Percentiles rank a stretch among this genome's conserved stretches.
Conservation (phyloP, 2,888 invertebrate species). For the Nomada ruficornis region DNA sequence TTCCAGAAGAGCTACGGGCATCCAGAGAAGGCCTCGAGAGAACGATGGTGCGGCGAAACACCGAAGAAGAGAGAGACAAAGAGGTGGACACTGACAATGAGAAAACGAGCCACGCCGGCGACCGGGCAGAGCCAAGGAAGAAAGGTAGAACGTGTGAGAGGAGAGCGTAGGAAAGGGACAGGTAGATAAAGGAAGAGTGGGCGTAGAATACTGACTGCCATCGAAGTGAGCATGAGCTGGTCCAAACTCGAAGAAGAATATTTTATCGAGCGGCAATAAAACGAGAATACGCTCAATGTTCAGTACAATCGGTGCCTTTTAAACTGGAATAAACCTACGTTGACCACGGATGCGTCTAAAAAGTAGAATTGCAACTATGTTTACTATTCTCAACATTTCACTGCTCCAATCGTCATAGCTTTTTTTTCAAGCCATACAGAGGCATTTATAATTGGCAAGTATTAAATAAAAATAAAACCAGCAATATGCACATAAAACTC, state of each 20-base stretch:
- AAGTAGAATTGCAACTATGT: no score
- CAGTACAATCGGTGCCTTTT: no score
- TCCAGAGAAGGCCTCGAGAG: conserved; percentile 54
- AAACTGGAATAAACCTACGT: no score
- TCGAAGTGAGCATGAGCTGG: conserved; percentile 52
- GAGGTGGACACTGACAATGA: conserved; percentile 65
- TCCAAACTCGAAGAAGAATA: conserved; percentile 26
- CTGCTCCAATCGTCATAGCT: no score
- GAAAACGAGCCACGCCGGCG: conserved; percentile 58
- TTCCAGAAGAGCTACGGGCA: conserved; percentile 67
- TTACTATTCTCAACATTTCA: no score
- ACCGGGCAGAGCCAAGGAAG: conserved; percentile 2
- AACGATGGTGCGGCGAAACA: conserved; percentile 32
- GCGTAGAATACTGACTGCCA: conserved; percentile 62
- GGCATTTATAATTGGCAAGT: no score
- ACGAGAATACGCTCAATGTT: no score
- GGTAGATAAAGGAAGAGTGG: conserved; percentile 42
- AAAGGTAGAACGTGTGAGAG: not conserved
- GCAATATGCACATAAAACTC: no score
- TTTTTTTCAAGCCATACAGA: no score
- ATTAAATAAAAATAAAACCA: no score
- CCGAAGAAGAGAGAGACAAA: conserved; percentile 54
- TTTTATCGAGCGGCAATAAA: no score
- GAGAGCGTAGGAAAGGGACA: conserved; percentile 11
- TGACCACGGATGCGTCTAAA: no score